These are phyloP conservation scores for Phthorimaea operculella DNA, from an alignment of 1,140 invertebrate genomes.

Conservation along the genomic window DNA sequence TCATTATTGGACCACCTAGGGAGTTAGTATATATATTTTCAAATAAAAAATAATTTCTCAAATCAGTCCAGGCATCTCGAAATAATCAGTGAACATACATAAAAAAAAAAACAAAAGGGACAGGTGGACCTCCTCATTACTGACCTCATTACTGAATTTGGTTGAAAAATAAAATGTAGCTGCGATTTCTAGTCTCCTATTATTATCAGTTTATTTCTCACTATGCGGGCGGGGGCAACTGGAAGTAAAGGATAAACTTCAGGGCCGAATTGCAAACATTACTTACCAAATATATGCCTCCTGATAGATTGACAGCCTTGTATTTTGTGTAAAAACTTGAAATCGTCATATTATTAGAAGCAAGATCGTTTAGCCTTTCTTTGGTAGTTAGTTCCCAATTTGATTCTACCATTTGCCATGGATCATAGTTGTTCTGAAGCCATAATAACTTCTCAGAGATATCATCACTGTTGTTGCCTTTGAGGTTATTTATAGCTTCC, in stretches of 20 bases:
- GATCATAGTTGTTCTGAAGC: not conserved
- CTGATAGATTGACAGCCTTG: not conserved
- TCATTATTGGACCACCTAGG: no score
- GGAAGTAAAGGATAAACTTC: no score
- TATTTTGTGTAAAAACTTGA: not conserved
- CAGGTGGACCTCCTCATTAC: no score
- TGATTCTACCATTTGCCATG: not conserved
- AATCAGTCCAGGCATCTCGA: not conserved
- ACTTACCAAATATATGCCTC: slow-evolving; percentile 2
- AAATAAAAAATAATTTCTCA: no score
- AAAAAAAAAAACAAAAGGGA: not conserved
- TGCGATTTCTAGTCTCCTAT: no score
- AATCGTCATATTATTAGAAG: not conserved
- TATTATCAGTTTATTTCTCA: no score
- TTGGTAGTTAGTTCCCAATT: not conserved
- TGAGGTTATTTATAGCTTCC: not conserved
- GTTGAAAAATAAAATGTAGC: no score
- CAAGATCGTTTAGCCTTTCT: not conserved
- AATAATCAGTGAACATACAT: not conserved
- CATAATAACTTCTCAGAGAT: not conserved
- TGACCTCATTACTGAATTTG: no score
- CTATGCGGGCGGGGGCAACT: no score
- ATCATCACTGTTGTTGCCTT: not conserved
- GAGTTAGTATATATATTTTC: no score
- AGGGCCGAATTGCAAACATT: not conserved